Conservation (phyloP, 1,140 invertebrate genomes). For the Atta cephalotes region DNA sequence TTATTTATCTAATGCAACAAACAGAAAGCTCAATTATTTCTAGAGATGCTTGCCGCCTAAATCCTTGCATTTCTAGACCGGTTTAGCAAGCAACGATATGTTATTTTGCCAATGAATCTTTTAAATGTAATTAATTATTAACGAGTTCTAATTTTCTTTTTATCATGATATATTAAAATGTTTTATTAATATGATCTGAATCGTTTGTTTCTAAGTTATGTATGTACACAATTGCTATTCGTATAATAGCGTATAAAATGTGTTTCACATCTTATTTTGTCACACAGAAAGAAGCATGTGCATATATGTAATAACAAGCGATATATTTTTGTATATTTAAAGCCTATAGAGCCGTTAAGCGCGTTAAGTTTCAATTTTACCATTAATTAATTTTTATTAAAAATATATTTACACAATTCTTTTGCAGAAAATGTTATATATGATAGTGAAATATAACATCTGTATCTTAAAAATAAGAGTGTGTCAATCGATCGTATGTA, state of each 20-base stretch:
- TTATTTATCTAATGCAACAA: constrained; percentile 2
- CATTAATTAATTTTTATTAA: constrained; percentile 56
- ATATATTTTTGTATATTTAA: constrained; percentile 70
- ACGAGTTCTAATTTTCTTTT: constrained; percentile 1
- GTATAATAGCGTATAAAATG: constrained; percentile 17
- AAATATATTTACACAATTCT: constrained; percentile 43
- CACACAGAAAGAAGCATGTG: background rate
- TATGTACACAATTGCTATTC: constrained; percentile 11
- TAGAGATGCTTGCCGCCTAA: background rate
- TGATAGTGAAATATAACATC: constrained; percentile 35
- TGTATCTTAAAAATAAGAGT: constrained; percentile 21
- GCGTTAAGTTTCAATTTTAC: constrained; percentile 54
- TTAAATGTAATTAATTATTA: constrained; percentile 9
- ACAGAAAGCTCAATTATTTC: constrained; percentile 36
- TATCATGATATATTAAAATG: background rate
- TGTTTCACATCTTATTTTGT: constrained; percentile 8
- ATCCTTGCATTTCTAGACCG: constrained; percentile 32
- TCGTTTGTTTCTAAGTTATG: background rate
- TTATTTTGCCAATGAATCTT: constrained; percentile 38
- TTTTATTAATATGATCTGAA: constrained; percentile 30
- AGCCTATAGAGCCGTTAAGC: constrained; percentile 9
- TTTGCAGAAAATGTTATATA: constrained; percentile 39
- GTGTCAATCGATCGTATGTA: constrained; percentile 24
- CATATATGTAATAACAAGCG: constrained; percentile 49
- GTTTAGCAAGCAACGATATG: background rate